Conservation (phyloP, 1,140 invertebrate genomes). For the Sinella curviseta region DNA sequence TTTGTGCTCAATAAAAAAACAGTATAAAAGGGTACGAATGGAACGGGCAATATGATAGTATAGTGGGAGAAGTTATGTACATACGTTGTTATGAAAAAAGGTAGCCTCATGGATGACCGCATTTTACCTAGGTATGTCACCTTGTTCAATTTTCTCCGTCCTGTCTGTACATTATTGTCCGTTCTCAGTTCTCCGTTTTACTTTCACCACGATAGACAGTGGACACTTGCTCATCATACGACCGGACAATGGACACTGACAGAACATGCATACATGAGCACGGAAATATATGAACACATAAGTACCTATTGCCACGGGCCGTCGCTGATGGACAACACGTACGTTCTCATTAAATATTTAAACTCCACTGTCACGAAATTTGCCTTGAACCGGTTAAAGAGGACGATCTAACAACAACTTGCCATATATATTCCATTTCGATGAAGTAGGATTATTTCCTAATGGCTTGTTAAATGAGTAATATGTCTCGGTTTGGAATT, state of each 20-base stretch:
- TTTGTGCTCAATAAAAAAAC: no score
- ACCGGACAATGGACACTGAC: no score
- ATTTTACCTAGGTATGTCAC: neutral
- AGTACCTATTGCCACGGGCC: conserved; percentile 13
- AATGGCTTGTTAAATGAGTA: no score
- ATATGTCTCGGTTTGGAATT: no score
- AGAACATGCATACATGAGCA: no score
- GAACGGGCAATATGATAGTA: neutral
- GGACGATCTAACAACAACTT: neutral
- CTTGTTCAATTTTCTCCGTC: neutral
- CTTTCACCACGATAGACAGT: no score
- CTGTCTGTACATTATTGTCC: neutral
- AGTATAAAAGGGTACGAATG: neutral
- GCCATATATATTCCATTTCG: neutral
- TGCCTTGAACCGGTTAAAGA: conserved; percentile 8
- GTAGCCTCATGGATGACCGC: conserved; percentile 18
- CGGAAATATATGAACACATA: neutral
- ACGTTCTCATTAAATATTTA: neutral
- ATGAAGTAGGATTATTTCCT: no score
- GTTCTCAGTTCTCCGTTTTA: no score
- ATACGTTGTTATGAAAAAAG: neutral
- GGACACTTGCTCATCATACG: no score
- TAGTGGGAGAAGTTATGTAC: neutral
- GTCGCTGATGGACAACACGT: neutral
- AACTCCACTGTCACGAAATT: neutral